Evolutionary conservation across 2,113 vertebrate species (phyloP).

Genomic region (Petromus typicus): DNA sequence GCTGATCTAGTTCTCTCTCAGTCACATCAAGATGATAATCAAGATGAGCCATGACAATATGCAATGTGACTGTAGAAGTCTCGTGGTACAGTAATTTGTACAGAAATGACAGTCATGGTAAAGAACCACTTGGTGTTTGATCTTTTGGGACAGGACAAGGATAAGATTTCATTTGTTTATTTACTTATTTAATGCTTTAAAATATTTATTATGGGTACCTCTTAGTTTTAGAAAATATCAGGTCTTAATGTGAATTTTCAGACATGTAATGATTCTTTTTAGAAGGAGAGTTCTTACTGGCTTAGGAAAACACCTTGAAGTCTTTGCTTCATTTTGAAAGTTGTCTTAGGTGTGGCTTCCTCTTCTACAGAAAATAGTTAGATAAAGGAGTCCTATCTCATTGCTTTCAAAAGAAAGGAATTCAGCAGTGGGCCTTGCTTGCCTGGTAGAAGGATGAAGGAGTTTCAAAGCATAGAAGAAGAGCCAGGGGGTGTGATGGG

Average conservation of each 20-base stretch:
- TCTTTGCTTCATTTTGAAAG: background rate
- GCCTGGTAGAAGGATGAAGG: background rate
- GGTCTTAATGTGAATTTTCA: background rate
- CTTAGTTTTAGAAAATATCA: background rate
- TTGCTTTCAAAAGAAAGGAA: slow-evolving; percentile 39
- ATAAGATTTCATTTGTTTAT: background rate
- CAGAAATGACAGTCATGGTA: background rate
- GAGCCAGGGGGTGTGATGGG: background rate
- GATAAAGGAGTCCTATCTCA: background rate
- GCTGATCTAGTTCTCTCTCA: background rate
- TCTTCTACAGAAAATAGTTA: background rate
- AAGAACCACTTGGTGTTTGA: background rate
- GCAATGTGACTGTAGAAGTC: slow-evolving; percentile 35
- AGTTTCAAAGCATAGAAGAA: background rate
- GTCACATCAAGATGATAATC: background rate
- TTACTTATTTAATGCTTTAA: background rate
- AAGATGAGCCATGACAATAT: background rate
- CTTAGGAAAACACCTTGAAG: background rate
- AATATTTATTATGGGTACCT: background rate
- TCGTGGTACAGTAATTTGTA: background rate
- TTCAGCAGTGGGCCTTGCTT: background rate
- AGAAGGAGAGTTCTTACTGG: background rate
- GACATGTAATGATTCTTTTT: background rate
- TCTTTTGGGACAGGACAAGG: background rate
- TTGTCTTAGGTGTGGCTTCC: background rate